Percentiles rank a stretch among this genome's conserved stretches.
phyloP scores from a whole-genome alignment of 2,888 invertebrate genomes.

The Octodonta nipae region DNA sequence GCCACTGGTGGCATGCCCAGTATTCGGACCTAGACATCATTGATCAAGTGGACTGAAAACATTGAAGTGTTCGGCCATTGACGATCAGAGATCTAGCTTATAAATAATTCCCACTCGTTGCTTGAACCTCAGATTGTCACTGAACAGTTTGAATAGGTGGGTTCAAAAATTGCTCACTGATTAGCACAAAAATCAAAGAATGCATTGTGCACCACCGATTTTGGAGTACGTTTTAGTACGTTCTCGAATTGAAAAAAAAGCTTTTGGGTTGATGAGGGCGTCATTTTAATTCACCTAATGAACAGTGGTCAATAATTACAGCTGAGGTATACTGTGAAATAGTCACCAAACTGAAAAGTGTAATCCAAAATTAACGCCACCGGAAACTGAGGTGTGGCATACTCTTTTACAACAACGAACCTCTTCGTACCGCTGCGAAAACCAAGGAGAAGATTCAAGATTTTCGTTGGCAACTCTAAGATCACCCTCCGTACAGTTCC shows the following conservation, averaged over 20 bases:
- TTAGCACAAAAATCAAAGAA: too few species aligned
- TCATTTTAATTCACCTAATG: constrained; percentile 6
- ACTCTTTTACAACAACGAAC: constrained; percentile 4
- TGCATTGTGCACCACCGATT: too few species aligned
- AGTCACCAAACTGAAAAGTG: constrained; percentile 10
- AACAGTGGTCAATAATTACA: constrained; percentile 19
- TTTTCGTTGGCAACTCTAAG: constrained; percentile 6
- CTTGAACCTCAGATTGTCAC: too few species aligned
- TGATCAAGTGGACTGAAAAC: too few species aligned
- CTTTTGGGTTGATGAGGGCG: constrained; percentile 1
- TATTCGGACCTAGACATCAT: too few species aligned
- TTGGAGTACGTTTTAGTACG: too few species aligned
- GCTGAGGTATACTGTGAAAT: constrained; percentile 9
- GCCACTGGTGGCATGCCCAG: too few species aligned
- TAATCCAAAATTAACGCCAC: constrained; percentile 11
- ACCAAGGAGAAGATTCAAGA: constrained; percentile 7
- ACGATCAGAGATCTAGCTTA: too few species aligned
- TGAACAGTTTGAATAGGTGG: too few species aligned
- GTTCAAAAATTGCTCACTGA: too few species aligned
- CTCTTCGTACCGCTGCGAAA: constrained; percentile 4
- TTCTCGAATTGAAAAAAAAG: not conserved
- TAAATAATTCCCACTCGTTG: too few species aligned
- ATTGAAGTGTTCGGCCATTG: too few species aligned
- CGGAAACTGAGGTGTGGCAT: constrained; percentile 6
- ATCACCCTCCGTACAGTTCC: constrained; percentile 3